A percentile compares a stretch with the other conserved stretches of the same genome.
phyloP scores from a whole-genome alignment of 2,113 vertebrate genomes.

The Psittacus erithacus region DNA sequence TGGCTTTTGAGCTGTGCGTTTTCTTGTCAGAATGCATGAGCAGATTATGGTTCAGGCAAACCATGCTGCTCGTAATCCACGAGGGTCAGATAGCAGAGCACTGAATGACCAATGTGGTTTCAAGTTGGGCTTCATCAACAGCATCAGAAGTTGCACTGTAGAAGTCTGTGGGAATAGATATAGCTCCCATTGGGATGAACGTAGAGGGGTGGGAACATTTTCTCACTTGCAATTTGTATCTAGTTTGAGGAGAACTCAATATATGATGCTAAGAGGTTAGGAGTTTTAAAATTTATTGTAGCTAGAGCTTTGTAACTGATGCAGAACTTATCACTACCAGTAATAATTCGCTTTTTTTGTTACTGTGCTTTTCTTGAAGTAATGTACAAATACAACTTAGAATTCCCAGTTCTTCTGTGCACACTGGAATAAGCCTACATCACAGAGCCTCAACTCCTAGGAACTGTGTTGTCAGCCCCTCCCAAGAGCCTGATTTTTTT shows the following conservation, averaged over 20 bases:
- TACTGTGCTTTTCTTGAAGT: background rate
- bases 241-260: background rate
- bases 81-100: background rate
- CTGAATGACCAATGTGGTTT: background rate
- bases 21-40: background rate
- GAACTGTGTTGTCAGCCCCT: background rate
- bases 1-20: background rate
- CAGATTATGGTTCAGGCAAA: background rate
- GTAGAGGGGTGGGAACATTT: background rate
- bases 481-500: background rate
- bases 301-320: background rate
- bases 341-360: background rate
- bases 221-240: background rate
- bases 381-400: background rate
- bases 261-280: background rate
- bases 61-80: background rate
- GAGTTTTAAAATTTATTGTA: background rate
- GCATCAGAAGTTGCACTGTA: background rate
- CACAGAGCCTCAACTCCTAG: background rate
- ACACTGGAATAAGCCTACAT: background rate
- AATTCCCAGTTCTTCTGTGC: background rate
- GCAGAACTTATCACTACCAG: background rate
- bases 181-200: background rate
- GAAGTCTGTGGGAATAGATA: background rate
- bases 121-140: rapidly evolving